Evolutionary conservation across 2,888 invertebrate species (phyloP).

Genomic region (Hirtodrosophila trivittata): DNA sequence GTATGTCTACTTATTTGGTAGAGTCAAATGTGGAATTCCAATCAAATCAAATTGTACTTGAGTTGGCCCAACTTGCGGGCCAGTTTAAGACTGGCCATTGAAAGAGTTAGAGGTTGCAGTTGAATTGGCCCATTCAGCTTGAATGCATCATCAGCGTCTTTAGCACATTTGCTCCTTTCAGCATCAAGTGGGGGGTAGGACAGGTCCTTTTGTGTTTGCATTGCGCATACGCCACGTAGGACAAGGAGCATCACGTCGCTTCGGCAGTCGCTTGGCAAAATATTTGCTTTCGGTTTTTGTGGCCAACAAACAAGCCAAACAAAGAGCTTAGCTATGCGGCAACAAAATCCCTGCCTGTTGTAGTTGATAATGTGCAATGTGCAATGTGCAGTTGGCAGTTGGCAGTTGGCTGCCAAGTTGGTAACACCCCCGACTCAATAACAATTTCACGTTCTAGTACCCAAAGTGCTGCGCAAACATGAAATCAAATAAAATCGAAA

Average conservation of each 20-base stretch:
- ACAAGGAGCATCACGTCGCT: slow-evolving; percentile 36
- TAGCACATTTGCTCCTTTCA: slow-evolving; percentile 18
- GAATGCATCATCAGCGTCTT: slow-evolving; percentile 52
- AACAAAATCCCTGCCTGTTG: slow-evolving; percentile 35
- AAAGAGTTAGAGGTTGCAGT: too few species aligned
- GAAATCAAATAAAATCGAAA: slow-evolving; percentile 60
- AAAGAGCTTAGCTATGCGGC: slow-evolving; percentile 36
- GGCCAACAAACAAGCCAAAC: slow-evolving; percentile 36
- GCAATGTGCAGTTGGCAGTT: slow-evolving; percentile 25
- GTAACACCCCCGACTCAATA: slow-evolving; percentile 49
- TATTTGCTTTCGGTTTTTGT: slow-evolving; percentile 50
- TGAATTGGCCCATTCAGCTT: slow-evolving; percentile 37
- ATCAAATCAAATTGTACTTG: too few species aligned
- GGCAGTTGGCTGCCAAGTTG: slow-evolving; percentile 16
- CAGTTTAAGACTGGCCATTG: too few species aligned
- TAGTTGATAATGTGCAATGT: slow-evolving; percentile 24
- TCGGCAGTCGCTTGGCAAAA: slow-evolving; percentile 35
- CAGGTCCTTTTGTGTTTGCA: slow-evolving; percentile 32
- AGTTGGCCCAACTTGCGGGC: too few species aligned
- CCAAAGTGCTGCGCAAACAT: slow-evolving; percentile 62
- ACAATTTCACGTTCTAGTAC: slow-evolving; percentile 56
- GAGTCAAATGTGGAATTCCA: too few species aligned
- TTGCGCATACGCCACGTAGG: slow-evolving; percentile 55
- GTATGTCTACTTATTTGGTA: too few species aligned
- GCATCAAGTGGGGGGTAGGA: background rate